A percentile compares a stretch with the other conserved stretches of the same genome.
Evolutionary conservation across 2,888 invertebrate species (phyloP).

Genomic region (Phengaris alcon): DNA sequence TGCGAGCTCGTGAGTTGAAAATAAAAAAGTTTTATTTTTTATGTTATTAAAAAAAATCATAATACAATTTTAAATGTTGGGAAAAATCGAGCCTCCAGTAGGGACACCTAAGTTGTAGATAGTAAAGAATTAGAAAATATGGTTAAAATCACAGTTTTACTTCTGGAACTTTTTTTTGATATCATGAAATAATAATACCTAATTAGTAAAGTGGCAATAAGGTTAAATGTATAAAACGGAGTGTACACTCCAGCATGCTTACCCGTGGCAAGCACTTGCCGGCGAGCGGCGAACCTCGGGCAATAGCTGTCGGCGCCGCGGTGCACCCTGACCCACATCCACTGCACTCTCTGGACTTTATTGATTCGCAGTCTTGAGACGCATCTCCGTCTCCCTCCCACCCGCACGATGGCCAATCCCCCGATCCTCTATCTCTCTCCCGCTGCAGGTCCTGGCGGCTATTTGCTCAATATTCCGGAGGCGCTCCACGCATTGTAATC

Average conservation of each 20-base stretch:
- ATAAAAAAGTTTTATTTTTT: no score
- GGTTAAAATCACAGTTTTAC: not conserved
- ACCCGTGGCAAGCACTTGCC: constrained; percentile 27
- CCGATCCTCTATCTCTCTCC: constrained; percentile 53
- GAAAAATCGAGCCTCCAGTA: no score
- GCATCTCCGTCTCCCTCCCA: constrained; percentile 61
- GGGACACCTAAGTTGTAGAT: no score
- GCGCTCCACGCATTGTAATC: constrained; percentile 59
- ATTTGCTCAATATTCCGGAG: constrained; percentile 75
- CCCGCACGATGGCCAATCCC: constrained; percentile 40
- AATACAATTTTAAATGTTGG: no score
- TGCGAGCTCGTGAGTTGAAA: not conserved
- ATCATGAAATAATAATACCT: not conserved
- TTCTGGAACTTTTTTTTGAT: not conserved
- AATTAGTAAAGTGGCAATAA: not conserved
- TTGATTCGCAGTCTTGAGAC: constrained; percentile 80
- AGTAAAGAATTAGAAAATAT: not conserved
- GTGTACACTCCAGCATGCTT: not conserved
- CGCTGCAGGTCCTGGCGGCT: constrained; percentile 56
- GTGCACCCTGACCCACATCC: constrained; percentile 77
- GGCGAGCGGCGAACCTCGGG: constrained; percentile 43
- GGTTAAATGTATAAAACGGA: not conserved
- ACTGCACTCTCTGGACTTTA: constrained; percentile 78
- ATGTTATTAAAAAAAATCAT: no score
- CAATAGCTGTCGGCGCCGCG: constrained; percentile 70